A percentile compares a stretch with the other conserved stretches of the same genome.
Evolutionary conservation across 2,113 vertebrate genomes (phyloP).

Genomic region (Brachyistius frenatus): DNA sequence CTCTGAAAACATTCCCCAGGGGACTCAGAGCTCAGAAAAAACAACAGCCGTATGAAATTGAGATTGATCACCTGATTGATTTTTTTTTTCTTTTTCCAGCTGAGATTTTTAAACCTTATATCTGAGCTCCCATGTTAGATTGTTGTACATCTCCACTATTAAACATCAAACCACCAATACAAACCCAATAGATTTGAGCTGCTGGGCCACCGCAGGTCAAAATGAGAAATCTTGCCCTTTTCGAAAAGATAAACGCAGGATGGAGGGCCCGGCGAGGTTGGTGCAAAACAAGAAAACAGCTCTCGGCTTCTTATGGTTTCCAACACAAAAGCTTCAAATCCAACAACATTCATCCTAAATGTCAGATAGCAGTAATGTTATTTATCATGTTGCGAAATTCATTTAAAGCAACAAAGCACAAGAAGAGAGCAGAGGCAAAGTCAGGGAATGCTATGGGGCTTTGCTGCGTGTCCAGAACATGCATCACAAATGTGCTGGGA

Average conservation of each 20-base stretch:
- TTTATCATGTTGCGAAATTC: constrained; percentile 74
- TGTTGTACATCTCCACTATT: constrained; percentile 72
- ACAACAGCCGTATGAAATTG: constrained; percentile 77
- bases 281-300: constrained; percentile 67
- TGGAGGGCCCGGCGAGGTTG: constrained; percentile 54
- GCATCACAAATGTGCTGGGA: constrained; percentile 50
- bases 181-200: constrained; percentile 64
- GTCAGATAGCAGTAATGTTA: constrained; percentile 77
- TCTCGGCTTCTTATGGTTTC: constrained; percentile 66
- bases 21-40: constrained; percentile 45
- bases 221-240: constrained; percentile 79
- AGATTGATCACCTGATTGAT: constrained; percentile 85
- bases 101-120: constrained; percentile 71
- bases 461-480: constrained; percentile 33
- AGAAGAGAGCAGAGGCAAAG: constrained; percentile 37
- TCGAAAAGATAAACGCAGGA: constrained; percentile 70
- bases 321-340: constrained; percentile 73
- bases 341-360: constrained; percentile 79
- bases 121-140: constrained; percentile 53
- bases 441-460: neutral
- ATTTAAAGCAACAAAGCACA: constrained; percentile 65
- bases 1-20: constrained; percentile 70
- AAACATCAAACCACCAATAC: constrained; percentile 73
- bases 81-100: constrained; percentile 61
- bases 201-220: constrained; percentile 63